Evolutionary conservation across 2,113 vertebrate genomes (phyloP).

Genomic region (Clarias magur): DNA sequence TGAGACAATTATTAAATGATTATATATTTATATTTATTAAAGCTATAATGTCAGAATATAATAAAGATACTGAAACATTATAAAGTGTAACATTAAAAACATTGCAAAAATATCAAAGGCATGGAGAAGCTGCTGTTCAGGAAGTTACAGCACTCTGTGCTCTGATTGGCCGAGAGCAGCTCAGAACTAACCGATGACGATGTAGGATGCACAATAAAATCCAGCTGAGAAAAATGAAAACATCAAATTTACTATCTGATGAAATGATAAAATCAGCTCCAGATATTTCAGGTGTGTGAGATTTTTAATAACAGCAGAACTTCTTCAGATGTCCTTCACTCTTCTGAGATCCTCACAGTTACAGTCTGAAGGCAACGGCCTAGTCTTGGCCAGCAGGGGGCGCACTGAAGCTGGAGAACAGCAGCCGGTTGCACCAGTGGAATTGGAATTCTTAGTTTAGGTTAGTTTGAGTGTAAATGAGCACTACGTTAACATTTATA

Average conservation of each 20-base stretch:
- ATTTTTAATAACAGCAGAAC: background rate
- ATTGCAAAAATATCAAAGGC: background rate
- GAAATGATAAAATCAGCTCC: background rate
- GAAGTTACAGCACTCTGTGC: background rate
- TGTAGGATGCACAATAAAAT: background rate
- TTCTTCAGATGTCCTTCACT: background rate
- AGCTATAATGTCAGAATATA: background rate
- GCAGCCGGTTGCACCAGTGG: too few species aligned
- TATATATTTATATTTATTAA: constrained; percentile 1
- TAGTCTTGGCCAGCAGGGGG: background rate
- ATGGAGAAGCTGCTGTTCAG: background rate
- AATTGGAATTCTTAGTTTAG: background rate
- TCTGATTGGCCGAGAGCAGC: constrained; percentile 1
- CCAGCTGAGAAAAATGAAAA: background rate
- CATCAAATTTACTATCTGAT: background rate
- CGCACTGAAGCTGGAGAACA: background rate
- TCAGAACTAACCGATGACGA: background rate
- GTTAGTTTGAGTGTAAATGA: background rate
- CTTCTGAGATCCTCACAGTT: background rate
- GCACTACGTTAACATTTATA: too few species aligned
- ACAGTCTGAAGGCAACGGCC: background rate
- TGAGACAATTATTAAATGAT: background rate
- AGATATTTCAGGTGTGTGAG: background rate
- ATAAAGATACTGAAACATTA: constrained; percentile 13
- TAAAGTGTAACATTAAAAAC: constrained; percentile 5